These are phyloP conservation scores for Latheticus oryzae DNA, from an alignment of 2,888 invertebrate species.

Conservation along the genomic window DNA sequence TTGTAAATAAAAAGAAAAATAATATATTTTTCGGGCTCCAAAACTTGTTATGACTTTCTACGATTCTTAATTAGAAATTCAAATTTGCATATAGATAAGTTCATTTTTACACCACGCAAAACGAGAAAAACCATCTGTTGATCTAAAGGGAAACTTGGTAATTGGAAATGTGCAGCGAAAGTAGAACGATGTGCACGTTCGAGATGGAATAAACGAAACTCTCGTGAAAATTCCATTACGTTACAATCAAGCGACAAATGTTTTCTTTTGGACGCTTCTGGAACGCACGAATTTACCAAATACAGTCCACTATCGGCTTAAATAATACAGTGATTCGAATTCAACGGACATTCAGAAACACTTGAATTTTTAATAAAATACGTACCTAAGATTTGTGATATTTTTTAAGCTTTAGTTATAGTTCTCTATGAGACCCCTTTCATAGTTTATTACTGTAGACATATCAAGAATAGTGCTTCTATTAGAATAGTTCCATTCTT, in stretches of 20 bases:
- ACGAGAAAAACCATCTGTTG: slow-evolving; percentile 42
- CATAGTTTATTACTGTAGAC: slow-evolving; percentile 47
- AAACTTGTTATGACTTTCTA: too few relatives aligned
- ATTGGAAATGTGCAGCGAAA: slow-evolving; percentile 26
- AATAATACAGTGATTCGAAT: slow-evolving; percentile 12
- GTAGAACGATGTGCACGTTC: slow-evolving; percentile 28
- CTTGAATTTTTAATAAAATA: slow-evolving; percentile 43
- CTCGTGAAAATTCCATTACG: slow-evolving; percentile 1
- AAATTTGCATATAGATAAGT: slow-evolving; percentile 15
- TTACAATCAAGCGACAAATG: slow-evolving; percentile 25
- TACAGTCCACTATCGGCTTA: not conserved
- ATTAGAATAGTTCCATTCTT: slow-evolving; percentile 38
- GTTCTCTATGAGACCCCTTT: slow-evolving; percentile 34
- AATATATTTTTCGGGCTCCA: too few relatives aligned
- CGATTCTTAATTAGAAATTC: too few relatives aligned
- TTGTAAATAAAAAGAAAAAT: too few relatives aligned
- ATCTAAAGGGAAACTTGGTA: slow-evolving; percentile 33
- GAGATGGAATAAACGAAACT: slow-evolving; percentile 20
- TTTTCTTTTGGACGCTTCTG: slow-evolving; percentile 24
- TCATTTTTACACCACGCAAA: slow-evolving; percentile 20
- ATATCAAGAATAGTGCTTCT: slow-evolving; percentile 51
- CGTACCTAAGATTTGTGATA: slow-evolving; percentile 57
- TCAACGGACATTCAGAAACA: slow-evolving; percentile 16
- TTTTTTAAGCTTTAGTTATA: slow-evolving; percentile 45
- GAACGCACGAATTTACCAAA: slow-evolving; percentile 10